Evolutionary conservation across 2,888 invertebrate species (phyloP), one percentile per base, ranked within the genome.

Genomic region (Sepiola atlantica): DNA sequence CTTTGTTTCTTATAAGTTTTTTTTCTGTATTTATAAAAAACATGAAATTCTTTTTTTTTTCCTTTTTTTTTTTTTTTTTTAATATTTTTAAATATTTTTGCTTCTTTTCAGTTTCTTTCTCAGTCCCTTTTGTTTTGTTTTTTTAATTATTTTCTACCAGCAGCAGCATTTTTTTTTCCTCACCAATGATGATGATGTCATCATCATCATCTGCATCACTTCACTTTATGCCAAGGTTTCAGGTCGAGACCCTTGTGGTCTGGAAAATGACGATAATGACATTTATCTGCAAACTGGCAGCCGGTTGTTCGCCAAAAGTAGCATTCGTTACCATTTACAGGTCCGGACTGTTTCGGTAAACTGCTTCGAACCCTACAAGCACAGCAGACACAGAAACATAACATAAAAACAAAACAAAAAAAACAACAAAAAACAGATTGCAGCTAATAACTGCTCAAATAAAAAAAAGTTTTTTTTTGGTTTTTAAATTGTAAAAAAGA

Each of bases 231-330:
- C 97, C 97, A 97, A n/a, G 97, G 97, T 96, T 97, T 97, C 95
- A 96, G 97, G 95, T 97, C 97, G 45, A 97, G 95, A n/a, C 97
- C 97, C 96, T 97, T 97, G 95, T 97, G 96, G 90, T 96, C 96
- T 57, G 97, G 97, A 93, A 97, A 95, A 96, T 97, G 97, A 94
- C 96, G 96, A 95, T 97, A 97, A 94, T 97, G 96, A 95, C 97
- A 97, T 91, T 96, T 96, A 94, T 97, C 97, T 91, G 97, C 97
- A 96, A 97, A 97, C 91, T 96, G 96, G 96, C 97, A 97, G 55
- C 97, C 97, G 24, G 97, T 97, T 24, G 97, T 97, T 93, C 97
- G 96, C 97, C 97, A 97, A 95, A 97, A 97, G 96, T 97, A 97
- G 95, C 97, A 97, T 95, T 97, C 97, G 95, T 97, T 97, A 45